A percentile compares a stretch with the other conserved stretches of the same genome.
These are phyloP conservation scores for Hippocampus abdominalis DNA, from an alignment of 2,113 vertebrate species.

Conservation along the genomic window DNA sequence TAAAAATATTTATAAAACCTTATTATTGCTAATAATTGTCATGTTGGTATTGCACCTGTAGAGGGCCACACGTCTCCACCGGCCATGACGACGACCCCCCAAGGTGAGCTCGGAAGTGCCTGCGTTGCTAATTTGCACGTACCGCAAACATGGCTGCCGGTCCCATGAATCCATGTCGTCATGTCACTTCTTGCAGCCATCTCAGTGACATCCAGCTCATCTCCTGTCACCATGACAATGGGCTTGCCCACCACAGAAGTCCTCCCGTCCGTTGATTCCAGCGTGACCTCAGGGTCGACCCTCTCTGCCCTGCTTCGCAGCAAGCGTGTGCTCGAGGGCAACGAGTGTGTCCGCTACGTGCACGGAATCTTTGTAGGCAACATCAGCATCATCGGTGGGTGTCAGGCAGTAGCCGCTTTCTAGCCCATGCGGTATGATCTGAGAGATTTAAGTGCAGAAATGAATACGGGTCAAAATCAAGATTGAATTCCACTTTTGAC, in stretches of 20 bases:
- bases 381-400: constrained; percentile 80
- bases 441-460: not conserved
- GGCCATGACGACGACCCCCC: constrained; percentile 45
- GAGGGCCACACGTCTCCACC: constrained; percentile 39
- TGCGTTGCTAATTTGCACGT: not conserved
- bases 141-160: not conserved
- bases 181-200: not conserved
- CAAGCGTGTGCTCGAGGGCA: constrained; percentile 26
- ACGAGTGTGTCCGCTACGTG: constrained; percentile 77
- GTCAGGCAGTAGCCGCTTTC: not conserved
- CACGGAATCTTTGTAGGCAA: constrained; percentile 74
- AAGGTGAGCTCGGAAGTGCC: constrained; percentile 37
- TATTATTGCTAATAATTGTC: not conserved
- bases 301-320: constrained; percentile 24
- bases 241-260: constrained; percentile 47
- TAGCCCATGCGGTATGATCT: not conserved
- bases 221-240: constrained; percentile 17
- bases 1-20: not conserved
- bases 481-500: not conserved
- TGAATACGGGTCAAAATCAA: not conserved
- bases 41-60: constrained; percentile 15
- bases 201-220: constrained; percentile 39
- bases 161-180: not conserved
- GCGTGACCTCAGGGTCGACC: constrained; percentile 20
- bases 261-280: constrained; percentile 28